Base-by-base conservation (phyloP, 2,113 vertebrate genomes). In the Rhipidura dahli region DNA sequence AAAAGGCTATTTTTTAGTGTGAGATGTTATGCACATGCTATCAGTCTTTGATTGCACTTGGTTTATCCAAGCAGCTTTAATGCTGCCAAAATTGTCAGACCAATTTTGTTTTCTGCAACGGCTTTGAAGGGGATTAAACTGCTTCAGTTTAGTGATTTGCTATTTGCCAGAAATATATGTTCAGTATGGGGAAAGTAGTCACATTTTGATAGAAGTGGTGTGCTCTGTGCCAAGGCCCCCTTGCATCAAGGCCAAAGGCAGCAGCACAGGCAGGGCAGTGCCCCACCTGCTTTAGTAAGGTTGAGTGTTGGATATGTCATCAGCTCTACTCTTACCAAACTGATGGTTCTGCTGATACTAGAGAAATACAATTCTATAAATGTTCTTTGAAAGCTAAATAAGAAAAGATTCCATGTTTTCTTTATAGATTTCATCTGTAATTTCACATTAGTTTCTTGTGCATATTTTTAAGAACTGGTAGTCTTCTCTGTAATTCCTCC, bases 1-100 rank as follows among this genome's bases (percentile, higher is more conserved):
- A 69, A 91, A 54, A 81, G 82, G 75, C 76, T 94, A 18, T 73
- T 90, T 92, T 96, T 75, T 75, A 88, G 57, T 59, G 47, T 33
- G 63, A 91, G 59, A 75, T 66, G 61, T 77, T 95, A n/a, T 1
- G 1, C 40, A 15, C 20, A n/a, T 47, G 47, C 39, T 66, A n/a
- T 39, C 82, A 83, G 42, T 78, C 54, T 83, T 94, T 94, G 65
- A 68, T 68, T 93, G 70, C 31, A 42, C 15, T 63, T 61, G 66
- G 33, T 19, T 90, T 87, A 77, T 56, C 72, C 71, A 83, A 83
- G 66, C 82, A 63, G 24, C 59, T 93, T 87, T 90, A 90, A 65
- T 66, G 59, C 78, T 94, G 85, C 85, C 59, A 59, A 4, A 90
- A 37, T 91, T 91, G 64, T 92, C 68, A 78, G 47, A 26, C 30